phyloP scores from a whole-genome alignment of 2,888 invertebrate species.

The Pachymerium ferrugineum region DNA sequence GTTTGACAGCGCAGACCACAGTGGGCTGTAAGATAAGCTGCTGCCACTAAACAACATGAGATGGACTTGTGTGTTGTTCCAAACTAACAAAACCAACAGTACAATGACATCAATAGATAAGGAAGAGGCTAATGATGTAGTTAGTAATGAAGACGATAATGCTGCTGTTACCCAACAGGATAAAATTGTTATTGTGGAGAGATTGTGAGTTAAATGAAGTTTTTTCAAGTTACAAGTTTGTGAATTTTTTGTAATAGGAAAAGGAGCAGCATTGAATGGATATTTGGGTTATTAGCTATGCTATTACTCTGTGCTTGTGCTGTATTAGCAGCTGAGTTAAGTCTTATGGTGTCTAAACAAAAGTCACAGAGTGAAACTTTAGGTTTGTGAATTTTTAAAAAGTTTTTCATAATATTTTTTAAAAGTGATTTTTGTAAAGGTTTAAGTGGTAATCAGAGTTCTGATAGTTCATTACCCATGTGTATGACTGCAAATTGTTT shows the following conservation, averaged over 20 bases:
- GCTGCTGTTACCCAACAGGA: background rate
- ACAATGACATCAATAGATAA: background rate
- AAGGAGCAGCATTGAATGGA: background rate
- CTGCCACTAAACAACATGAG: background rate
- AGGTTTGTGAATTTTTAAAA: background rate
- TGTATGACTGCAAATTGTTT: background rate
- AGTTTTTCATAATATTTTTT: background rate
- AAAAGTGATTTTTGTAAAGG: background rate
- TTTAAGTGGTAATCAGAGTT: background rate
- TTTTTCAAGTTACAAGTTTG: background rate
- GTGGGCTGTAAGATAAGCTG: constrained; percentile 2
- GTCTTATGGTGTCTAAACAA: background rate
- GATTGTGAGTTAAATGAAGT: background rate
- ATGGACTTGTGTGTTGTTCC: background rate
- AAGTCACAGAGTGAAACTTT: background rate
- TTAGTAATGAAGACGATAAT: background rate
- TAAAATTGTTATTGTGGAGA: constrained; percentile 12
- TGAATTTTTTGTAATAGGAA: background rate
- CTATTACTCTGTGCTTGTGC: constrained; percentile 4
- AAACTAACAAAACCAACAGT: background rate
- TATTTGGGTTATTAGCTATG: constrained; percentile 1
- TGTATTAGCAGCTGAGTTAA: constrained; percentile 7
- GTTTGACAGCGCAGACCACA: constrained; percentile 3
- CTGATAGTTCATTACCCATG: background rate
- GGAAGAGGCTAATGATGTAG: background rate